Evolutionary conservation across 2,113 vertebrate species (phyloP).

Genomic region (Siphamia tubifer): DNA sequence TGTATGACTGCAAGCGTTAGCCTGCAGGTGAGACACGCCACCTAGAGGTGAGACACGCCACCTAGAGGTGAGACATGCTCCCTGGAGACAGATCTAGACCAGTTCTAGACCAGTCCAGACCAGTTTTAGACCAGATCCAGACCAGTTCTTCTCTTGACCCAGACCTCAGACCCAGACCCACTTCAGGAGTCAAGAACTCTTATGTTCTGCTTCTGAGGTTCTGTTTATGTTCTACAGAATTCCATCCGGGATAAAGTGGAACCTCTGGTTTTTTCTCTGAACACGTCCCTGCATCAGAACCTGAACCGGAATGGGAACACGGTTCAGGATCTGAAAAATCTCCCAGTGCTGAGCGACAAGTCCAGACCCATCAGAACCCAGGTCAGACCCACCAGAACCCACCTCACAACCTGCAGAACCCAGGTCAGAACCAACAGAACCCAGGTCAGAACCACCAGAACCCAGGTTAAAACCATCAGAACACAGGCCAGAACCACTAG

Average conservation of each 20-base stretch:
- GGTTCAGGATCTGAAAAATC: conserved; percentile 72
- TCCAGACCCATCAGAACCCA: conserved; percentile 71
- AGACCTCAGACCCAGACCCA: too few species aligned
- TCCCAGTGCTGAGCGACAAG: conserved; percentile 84
- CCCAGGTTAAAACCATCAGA: neutral
- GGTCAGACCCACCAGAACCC: conserved; percentile 67
- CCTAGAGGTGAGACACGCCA: neutral
- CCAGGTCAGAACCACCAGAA: neutral
- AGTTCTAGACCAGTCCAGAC: too few species aligned
- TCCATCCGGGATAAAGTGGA: conserved; percentile 81
- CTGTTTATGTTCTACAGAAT: conserved; percentile 72
- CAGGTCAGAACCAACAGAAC: too few species aligned
- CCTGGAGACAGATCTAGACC: too few species aligned
- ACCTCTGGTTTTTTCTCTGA: conserved; percentile 86
- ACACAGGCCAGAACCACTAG: neutral
- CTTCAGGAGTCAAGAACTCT: too few species aligned
- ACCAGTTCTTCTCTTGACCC: too few species aligned
- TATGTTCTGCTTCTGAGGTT: too few species aligned
- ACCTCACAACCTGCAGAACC: neutral
- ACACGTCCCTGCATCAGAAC: conserved; percentile 78
- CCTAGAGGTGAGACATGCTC: too few species aligned
- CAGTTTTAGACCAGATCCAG: too few species aligned
- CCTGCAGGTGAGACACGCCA: conserved; percentile 81
- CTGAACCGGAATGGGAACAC: conserved; percentile 39
- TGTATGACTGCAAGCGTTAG: conserved; percentile 79